Percentiles rank a stretch among this genome's conserved stretches.
Conservation (phyloP, 2,888 invertebrate genomes). For the Andrena minutula region DNA sequence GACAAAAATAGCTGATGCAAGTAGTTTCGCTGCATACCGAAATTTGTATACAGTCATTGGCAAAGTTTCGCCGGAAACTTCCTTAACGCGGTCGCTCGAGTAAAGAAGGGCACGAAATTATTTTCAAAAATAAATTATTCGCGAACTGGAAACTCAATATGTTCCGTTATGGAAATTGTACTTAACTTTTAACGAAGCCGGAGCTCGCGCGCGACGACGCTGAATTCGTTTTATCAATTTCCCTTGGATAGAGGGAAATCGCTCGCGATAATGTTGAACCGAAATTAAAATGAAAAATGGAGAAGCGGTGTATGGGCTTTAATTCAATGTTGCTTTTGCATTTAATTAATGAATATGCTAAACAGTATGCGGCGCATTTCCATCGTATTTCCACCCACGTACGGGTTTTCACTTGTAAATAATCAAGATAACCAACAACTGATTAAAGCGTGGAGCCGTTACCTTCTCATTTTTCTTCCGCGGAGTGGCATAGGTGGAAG, state of each 20-base stretch:
- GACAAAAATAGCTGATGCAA: slow-evolving; percentile 17
- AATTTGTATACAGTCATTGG: slow-evolving; percentile 26
- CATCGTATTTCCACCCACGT: no score
- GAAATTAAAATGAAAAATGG: slow-evolving; percentile 3
- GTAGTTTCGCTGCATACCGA: slow-evolving; percentile 21
- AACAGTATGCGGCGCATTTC: neutral
- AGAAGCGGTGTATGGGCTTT: neutral
- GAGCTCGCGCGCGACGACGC: neutral
- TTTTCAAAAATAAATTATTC: slow-evolving; percentile 27
- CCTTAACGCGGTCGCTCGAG: neutral
- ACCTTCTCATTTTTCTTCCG: no score
- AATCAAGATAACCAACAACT: no score
- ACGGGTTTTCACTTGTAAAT: no score
- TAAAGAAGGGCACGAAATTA: neutral
- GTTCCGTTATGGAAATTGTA: neutral
- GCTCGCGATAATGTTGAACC: neutral
- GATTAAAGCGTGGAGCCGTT: no score
- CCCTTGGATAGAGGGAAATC: neutral
- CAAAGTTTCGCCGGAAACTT: slow-evolving; percentile 26
- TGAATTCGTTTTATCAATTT: slow-evolving; percentile 10
- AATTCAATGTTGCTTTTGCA: neutral
- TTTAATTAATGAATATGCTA: neutral
- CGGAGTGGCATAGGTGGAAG: no score
- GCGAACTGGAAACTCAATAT: neutral
- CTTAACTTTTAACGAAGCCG: slow-evolving; percentile 7